A percentile compares a stretch with the other conserved stretches of the same genome.
Conservation (phyloP, 30 jellyfish, hydroid and myxozoan genomes). For the Chrysaora quinquecirrha region DNA sequence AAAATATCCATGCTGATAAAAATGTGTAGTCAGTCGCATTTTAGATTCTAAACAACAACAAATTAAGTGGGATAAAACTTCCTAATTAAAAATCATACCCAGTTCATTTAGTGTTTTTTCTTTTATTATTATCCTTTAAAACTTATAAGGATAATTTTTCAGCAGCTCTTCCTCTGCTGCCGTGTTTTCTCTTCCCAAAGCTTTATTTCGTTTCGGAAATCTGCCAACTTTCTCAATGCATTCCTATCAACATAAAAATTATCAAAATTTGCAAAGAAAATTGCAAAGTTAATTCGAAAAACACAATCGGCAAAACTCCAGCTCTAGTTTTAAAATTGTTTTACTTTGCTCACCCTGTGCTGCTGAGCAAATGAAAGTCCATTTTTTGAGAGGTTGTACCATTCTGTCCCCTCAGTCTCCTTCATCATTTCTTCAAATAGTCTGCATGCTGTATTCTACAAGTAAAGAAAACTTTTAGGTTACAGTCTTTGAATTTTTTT, state of each 20-base stretch:
- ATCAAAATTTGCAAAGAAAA: neutral
- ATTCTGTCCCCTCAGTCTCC: constrained; percentile 63
- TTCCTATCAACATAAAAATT: constrained; percentile 67
- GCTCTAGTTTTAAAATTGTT: no score
- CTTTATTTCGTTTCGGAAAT: constrained; percentile 84
- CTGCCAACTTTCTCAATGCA: constrained; percentile 72
- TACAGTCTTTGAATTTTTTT: no score
- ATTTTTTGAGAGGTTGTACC: constrained; percentile 37
- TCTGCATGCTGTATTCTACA: neutral
- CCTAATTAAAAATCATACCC: no score
- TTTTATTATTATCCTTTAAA: no score
- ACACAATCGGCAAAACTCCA: no score
- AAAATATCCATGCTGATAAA: no score
- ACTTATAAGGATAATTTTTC: constrained; percentile 59
- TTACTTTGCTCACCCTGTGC: constrained; percentile 71
- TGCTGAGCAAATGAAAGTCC: constrained; percentile 58
- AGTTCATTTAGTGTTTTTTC: no score
- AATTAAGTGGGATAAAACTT: no score
- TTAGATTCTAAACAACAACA: no score
- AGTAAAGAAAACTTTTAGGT: no score
- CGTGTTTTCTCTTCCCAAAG: constrained; percentile 77
- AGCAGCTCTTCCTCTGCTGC: constrained; percentile 84
- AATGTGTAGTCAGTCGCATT: no score
- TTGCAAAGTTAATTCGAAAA: no score
- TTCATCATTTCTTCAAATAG: constrained; percentile 64